Evolutionary conservation across 2,113 vertebrate genomes (phyloP), one percentile per base, ranked within the genome.

Genomic region (Periophthalmodon schlosseri): DNA sequence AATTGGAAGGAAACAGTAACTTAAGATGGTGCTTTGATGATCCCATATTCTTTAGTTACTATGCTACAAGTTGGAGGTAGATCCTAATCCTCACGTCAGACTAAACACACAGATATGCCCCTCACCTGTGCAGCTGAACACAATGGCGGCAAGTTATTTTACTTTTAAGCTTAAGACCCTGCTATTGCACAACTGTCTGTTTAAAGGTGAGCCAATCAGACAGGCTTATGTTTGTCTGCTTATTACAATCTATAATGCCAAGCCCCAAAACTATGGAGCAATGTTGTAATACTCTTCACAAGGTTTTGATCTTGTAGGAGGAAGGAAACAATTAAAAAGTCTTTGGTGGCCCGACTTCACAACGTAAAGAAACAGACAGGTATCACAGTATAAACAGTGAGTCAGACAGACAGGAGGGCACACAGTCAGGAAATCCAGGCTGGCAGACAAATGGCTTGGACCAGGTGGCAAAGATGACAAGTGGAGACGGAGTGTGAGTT

Each of bases 341-440:
- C 78, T 85, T 81, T 82, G 92, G 92, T 93, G 93, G 89, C 88
- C 82, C 75, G 74, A 88, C 87, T 87, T 88, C 83, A 88, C 75
- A 90, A 82, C 77, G 75, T 61, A 63, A 68, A 61, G 85, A 87
- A 82, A 72, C 76, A 87, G 86, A 80, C 86, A 90, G 84, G 87
- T 87, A 63, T 34, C 90, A 82, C 74, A 81, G 84, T 69, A 80
- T 76, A 87, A 84, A 88, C 83, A 83, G 20, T 56, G 52, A 56
- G 52, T 56, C 81, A 89, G 72, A 70, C 77, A 81, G 83, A 72
- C 77, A 81, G 78, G 75, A 76, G 28, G 72, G 75, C 74, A 72
- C 6, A 23, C 65, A 71, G 78, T 82, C 69, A 76, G 88, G 84
- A 83, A 81, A 79, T 57, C 77, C 57, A 28, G 65, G 20, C 50